Evolutionary conservation across 2,888 invertebrate species (phyloP), one percentile per base, ranked within the genome.

Genomic region (Ischnura elegans): DNA sequence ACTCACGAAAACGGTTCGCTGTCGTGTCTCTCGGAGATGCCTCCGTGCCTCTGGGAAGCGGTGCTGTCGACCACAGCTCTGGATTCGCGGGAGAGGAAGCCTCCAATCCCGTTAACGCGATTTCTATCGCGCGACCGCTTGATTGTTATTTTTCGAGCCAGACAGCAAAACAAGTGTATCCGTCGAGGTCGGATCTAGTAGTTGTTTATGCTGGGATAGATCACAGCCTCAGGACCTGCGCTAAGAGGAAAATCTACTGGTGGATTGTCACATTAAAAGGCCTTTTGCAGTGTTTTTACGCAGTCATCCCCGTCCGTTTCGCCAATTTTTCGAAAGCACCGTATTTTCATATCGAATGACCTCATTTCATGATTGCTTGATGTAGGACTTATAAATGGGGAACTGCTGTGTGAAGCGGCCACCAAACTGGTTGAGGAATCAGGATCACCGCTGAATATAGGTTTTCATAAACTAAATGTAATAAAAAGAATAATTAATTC

Each of bases 51-150:
- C 76, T 76, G 25, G 76, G 36, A 76, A 76, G 76, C 4, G 66
- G 66, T 13, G n/a, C 36, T 76, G 36, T 76, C 76, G 76, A 76
- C 76, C 76, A n/a, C n/a, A 76, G 10, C 76, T 76, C 36, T 29
- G 76, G 76, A 36, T 36, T 76, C 36, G 29, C 36, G 36, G 76
- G 36, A 36, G 29, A 76, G 76, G 36, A 36, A 76, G 76, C 29
- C 76, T 25, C 76, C 36, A 76, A 76, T 76, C 76, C 76, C 76
- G 76, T 76, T 76, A 76, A 76, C 29, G 36, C 29, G 76, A 76
- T 76, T 76, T n/a, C 36, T 76, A 76, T 76, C 76, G 76, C 76
- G 5, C 36, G 76, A 36, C 76, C 36, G 76, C 36, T 29, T 29
- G 36, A 76, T 76, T 76, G 76, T 76, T 76, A 76, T 76, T 76